phyloP scores from a whole-genome alignment of 2,888 invertebrate species.

The Nycteola revayana region DNA sequence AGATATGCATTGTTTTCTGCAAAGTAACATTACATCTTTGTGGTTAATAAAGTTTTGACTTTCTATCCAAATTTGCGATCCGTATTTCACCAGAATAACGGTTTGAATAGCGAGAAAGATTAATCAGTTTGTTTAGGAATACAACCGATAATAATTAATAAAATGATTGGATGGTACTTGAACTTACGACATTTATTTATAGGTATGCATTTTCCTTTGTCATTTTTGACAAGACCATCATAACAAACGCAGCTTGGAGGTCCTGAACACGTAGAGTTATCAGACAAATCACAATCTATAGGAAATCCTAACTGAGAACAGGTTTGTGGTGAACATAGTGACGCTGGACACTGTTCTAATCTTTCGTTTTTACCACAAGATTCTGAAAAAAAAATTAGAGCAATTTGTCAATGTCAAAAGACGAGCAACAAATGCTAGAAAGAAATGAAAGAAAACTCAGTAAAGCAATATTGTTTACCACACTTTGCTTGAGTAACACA shows the following conservation, averaged over 20 bases:
- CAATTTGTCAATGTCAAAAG: too few relatives aligned
- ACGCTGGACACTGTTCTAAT: slow-evolving; percentile 28
- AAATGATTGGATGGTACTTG: too few relatives aligned
- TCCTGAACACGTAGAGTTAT: not conserved
- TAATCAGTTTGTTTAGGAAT: too few relatives aligned
- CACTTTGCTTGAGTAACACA: slow-evolving; percentile 33
- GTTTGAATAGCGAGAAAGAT: too few relatives aligned
- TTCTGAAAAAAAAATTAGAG: not conserved
- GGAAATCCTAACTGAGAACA: slow-evolving; percentile 34
- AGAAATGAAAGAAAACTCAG: not conserved
- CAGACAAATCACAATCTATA: slow-evolving; percentile 16
- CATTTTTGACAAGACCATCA: slow-evolving; percentile 17
- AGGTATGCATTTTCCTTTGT: slow-evolving; percentile 1
- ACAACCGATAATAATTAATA: too few relatives aligned
- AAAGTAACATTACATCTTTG: too few relatives aligned
- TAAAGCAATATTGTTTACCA: slow-evolving; percentile 22
- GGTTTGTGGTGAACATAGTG: slow-evolving; percentile 17
- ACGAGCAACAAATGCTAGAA: too few relatives aligned
- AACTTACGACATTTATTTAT: slow-evolving; percentile 6
- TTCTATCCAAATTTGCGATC: too few relatives aligned
- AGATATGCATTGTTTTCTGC: too few relatives aligned
- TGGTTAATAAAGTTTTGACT: too few relatives aligned
- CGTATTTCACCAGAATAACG: too few relatives aligned
- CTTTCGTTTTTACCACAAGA: slow-evolving; percentile 18
- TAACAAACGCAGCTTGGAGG: slow-evolving; percentile 19